Base-by-base conservation (phyloP, 2,888 invertebrate species). In the Hydrotaea diabolus region DNA sequence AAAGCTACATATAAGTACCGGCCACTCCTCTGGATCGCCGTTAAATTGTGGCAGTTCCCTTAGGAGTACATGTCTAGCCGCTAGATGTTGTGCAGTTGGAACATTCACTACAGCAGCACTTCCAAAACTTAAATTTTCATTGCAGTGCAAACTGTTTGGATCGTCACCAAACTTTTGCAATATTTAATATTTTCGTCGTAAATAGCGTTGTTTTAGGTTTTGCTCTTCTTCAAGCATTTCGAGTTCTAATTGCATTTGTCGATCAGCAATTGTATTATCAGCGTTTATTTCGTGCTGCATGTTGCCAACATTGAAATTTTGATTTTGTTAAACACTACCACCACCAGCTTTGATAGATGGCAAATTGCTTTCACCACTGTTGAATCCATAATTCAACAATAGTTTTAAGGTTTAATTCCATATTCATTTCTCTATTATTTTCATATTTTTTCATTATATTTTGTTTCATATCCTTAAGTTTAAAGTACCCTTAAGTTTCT, bases 11-110 rank as follows among this genome's bases (percentile, higher is more conserved):
- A 83, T 73, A 23, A 83, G 77, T 17, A 81, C n/a, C 0, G 76
- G 83, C 76, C 83, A 76, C 21, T 83, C 80, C 0, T 84, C 77
- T 4, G 80, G 75, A 23, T 83, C 77, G 19, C 83, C 80, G 13
- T 55, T 36, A 5, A 84, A 84, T 3, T 26, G 0, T 17, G 84
- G 77, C 23, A 83, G 19, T 62, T 84, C 80, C 23, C 66, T 80
- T 11, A 80, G 71, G 13, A 84, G 74, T 5, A 64, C 69, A 1
- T 72, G 77, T n/a, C 80, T 66, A 3, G 77, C 75, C 15, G 77
- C 43, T 21, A 84, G 19, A 23, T 84, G 83, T 46, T 74, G 64
- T n/a, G 80, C 11, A 15, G 80, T 73, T n/a, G n/a, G n/a, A n/a
- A n/a, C n/a, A 62, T 39, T 39, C 39, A 64, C n/a, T n/a, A n/a